These are phyloP conservation scores for Synergus itoensis DNA, from an alignment of 2,888 invertebrate species.

Conservation along the genomic window DNA sequence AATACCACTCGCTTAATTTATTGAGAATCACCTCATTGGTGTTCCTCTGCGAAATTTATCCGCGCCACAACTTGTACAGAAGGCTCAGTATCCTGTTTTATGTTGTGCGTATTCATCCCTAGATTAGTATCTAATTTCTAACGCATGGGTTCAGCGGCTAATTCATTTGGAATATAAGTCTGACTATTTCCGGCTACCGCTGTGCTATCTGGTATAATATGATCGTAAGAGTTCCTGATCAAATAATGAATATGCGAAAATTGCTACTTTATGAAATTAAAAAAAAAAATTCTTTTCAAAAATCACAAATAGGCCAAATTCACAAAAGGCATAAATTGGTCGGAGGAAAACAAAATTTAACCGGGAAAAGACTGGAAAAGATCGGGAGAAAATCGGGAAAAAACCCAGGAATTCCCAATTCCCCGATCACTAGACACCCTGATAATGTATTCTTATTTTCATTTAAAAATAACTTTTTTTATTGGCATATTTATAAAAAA, in stretches of 20 bases:
- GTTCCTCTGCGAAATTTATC: conserved; percentile 23
- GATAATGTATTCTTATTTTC: too few species aligned
- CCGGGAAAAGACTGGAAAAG: too few species aligned
- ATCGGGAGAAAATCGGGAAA: too few species aligned
- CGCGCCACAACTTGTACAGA: not conserved
- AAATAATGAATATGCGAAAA: not conserved
- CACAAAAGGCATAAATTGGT: too few species aligned
- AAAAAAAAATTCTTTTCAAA: too few species aligned
- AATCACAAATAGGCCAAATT: too few species aligned
- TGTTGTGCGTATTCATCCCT: conserved; percentile 8
- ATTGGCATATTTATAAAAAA: not conserved
- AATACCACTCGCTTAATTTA: conserved; percentile 39
- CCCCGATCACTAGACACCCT: too few species aligned
- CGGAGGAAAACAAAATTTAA: too few species aligned
- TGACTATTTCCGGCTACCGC: conserved; percentile 15
- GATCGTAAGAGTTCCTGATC: not conserved
- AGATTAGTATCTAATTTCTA: conserved; percentile 22
- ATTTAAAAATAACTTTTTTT: too few species aligned
- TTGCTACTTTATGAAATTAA: too few species aligned
- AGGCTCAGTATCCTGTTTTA: not conserved
- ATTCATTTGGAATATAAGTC: conserved; percentile 23
- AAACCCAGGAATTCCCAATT: too few species aligned
- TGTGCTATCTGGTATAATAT: not conserved
- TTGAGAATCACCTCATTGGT: conserved; percentile 37
- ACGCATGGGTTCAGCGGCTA: not conserved